A percentile compares a stretch with the other conserved stretches of the same genome.
Conservation (phyloP, 2,888 invertebrate species). For the Panopea generosa region DNA sequence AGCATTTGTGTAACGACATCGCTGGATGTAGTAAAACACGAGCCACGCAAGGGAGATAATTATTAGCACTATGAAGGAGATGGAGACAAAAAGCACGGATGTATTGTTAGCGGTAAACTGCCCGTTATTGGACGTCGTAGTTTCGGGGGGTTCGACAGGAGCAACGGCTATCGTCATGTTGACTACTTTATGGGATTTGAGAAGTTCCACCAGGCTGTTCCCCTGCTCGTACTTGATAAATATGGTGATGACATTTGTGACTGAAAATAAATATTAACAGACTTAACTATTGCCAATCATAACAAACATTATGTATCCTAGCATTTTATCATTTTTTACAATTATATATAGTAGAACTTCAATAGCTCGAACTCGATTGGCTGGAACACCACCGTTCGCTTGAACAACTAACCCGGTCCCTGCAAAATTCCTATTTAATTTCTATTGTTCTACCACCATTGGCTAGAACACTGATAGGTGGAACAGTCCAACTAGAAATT, state of each 20-base stretch:
- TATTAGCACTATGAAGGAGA: constrained; percentile 97
- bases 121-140: constrained; percentile 22
- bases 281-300: too few relatives aligned
- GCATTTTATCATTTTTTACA: too few relatives aligned
- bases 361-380: too few relatives aligned
- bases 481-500: too few relatives aligned
- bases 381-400: too few relatives aligned
- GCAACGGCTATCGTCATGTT: constrained; percentile 54
- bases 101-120: constrained; percentile 88
- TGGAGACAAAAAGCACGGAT: constrained; percentile 96
- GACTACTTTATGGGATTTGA: constrained; percentile 46
- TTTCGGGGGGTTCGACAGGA: constrained; percentile 6
- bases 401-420: too few relatives aligned
- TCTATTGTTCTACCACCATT: too few relatives aligned
- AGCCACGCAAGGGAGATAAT: constrained; percentile 97
- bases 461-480: too few relatives aligned
- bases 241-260: constrained; percentile 56
- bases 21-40: constrained; percentile 97
- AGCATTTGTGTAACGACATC: constrained; percentile 96
- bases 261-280: constrained; percentile 48
- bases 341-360: too few relatives aligned
- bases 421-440: too few relatives aligned
- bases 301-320: too few relatives aligned
- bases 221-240: constrained; percentile 24
- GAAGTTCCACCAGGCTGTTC: constrained; percentile 40